These are phyloP conservation scores for Nymphalis polychloros DNA, from an alignment of 2,888 invertebrate genomes.

Conservation along the genomic window DNA sequence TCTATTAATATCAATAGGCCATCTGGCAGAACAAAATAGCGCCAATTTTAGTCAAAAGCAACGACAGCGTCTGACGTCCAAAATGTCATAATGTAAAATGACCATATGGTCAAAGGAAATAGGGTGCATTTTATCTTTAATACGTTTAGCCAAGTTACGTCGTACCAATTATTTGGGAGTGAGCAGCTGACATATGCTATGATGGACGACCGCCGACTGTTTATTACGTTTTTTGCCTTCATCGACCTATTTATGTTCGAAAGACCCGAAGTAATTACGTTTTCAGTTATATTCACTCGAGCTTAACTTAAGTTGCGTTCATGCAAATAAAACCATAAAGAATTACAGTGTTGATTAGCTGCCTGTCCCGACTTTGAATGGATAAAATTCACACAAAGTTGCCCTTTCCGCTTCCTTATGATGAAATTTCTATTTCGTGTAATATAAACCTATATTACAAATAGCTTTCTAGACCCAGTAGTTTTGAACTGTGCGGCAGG, in stretches of 20 bases:
- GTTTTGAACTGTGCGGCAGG: too few relatives aligned
- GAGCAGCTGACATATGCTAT: constrained; percentile 51
- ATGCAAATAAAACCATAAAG: background rate
- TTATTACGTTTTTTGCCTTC: constrained; percentile 57
- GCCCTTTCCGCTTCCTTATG: too few relatives aligned
- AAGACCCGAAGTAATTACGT: constrained; percentile 28
- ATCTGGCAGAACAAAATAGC: constrained; percentile 28
- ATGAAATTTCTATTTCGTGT: too few relatives aligned
- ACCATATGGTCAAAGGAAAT: constrained; percentile 22
- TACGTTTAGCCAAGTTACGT: constrained; percentile 29
- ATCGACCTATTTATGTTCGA: constrained; percentile 39
- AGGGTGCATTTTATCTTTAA: constrained; percentile 30
- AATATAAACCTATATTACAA: too few relatives aligned
- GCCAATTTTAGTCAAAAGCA: constrained; percentile 27
- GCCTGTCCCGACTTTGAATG: background rate
- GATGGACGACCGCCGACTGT: constrained; percentile 59
- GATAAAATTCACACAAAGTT: background rate
- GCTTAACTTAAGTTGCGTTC: background rate
- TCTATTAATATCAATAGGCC: constrained; percentile 32
- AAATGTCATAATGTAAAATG: constrained; percentile 15
- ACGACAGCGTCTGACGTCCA: constrained; percentile 9
- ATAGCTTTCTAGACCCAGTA: too few relatives aligned
- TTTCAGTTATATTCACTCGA: constrained; percentile 11
- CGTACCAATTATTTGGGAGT: constrained; percentile 60
- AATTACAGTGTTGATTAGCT: background rate